Conservation (phyloP, 2,797 vertebrate species). For the Helostoma temminkii region DNA sequence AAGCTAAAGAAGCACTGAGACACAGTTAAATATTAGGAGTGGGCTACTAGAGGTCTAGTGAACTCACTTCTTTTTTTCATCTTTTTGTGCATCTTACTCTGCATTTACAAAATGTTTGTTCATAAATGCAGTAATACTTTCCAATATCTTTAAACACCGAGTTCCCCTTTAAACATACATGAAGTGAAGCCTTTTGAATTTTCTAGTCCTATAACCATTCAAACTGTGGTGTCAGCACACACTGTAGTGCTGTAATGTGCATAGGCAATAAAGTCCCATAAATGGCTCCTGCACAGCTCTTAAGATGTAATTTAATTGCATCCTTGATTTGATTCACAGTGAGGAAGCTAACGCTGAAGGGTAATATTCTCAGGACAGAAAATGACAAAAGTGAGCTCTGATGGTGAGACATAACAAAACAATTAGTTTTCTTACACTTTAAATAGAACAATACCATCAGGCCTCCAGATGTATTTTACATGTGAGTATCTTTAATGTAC, state of each 20-base stretch:
- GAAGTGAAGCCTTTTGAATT: constrained; percentile 3
- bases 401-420: constrained; percentile 38
- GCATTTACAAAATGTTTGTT: too few species aligned
- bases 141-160: not conserved
- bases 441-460: constrained; percentile 17
- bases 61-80: not conserved
- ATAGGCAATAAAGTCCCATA: constrained; percentile 47
- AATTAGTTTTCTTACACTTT: constrained; percentile 34
- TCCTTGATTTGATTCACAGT: constrained; percentile 64
- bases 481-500: constrained; percentile 21
- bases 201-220: constrained; percentile 3
- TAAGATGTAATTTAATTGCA: constrained; percentile 54
- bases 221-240: constrained; percentile 13
- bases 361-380: constrained; percentile 51
- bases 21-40: too few species aligned
- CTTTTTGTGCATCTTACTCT: not conserved
- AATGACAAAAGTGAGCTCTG: constrained; percentile 24
- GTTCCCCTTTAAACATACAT: not conserved
- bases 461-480: constrained; percentile 8
- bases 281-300: constrained; percentile 33
- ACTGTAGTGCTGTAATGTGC: constrained; percentile 14
- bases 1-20: too few species aligned
- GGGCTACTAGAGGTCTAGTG: too few species aligned
- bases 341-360: constrained; percentile 56
- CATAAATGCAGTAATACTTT: too few species aligned